phyloP scores from a whole-genome alignment of 2,888 invertebrate genomes.

The Clitarchus hookeri region DNA sequence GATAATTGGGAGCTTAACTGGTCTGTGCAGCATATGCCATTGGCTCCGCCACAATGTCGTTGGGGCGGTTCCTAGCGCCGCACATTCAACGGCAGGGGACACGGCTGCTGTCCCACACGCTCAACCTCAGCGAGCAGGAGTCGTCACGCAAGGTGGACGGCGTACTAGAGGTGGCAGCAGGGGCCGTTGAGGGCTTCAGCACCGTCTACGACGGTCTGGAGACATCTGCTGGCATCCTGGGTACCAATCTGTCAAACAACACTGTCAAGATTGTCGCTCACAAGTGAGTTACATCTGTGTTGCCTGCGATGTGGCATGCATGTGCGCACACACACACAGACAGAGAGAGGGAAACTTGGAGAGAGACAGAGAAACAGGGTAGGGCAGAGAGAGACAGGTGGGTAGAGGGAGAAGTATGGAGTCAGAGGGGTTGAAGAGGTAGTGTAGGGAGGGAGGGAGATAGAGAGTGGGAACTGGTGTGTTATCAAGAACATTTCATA shows the following conservation, averaged over 20 bases:
- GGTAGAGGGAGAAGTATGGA: no score
- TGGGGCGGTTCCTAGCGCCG: slow-evolving; percentile 70
- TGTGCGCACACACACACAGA: no score
- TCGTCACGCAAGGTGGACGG: slow-evolving; percentile 63
- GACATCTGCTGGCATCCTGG: slow-evolving; percentile 69
- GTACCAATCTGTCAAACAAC: slow-evolving; percentile 67
- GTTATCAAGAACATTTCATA: no score
- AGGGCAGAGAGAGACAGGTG: neutral
- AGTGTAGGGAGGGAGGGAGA: no score
- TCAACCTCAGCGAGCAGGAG: slow-evolving; percentile 59
- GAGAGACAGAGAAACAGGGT: neutral
- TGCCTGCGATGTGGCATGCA: neutral
- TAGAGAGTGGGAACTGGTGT: no score
- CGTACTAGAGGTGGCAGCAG: slow-evolving; percentile 68
- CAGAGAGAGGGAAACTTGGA: no score
- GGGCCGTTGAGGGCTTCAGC: slow-evolving; percentile 71
- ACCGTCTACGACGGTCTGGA: slow-evolving; percentile 74
- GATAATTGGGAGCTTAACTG: slow-evolving; percentile 25
- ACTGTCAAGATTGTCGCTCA: slow-evolving; percentile 75
- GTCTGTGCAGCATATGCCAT: slow-evolving; percentile 59
- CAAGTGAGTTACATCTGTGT: slow-evolving; percentile 60
- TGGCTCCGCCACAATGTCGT: slow-evolving; percentile 67
- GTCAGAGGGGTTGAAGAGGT: no score
- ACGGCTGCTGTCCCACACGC: slow-evolving; percentile 60
- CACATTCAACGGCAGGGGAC: slow-evolving; percentile 69